Base-by-base conservation (phyloP, 2,888 invertebrate genomes). In the Aspidiotus rigidus region DNA sequence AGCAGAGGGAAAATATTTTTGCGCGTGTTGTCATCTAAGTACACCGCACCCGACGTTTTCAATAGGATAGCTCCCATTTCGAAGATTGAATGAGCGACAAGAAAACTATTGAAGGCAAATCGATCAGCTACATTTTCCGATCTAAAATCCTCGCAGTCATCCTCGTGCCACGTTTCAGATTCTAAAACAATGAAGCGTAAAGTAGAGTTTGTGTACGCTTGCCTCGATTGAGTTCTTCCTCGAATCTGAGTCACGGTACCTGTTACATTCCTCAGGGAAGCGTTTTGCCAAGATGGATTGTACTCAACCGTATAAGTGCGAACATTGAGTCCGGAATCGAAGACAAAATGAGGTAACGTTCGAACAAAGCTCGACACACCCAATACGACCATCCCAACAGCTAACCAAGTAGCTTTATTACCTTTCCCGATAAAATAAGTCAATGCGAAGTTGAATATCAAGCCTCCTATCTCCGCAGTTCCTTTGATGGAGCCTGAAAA, bases 391-490 rank as follows among this genome's bases (percentile, higher is more conserved):
- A 85, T 83, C 15, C 86, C 86, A 75, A 82, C 80, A 11, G 85
- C 84, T 70, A 86, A 83, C 85, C 85, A 86, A 67, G 82, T 77
- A 0, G 87, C 86, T 66, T 86, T 81, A 77, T 86, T 84, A 39
- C 85, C 82, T 72, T 83, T 81, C 8, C 85, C 84, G 7, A 85
- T 86, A 73, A 83, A 81, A 73, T 86, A 85, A 28, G 85, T 83
- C 59, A 86, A 75, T 59, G 85, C 78, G 66, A 86, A 75, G 7
- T 85, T 84, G 42, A 83, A 77, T 64, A 85, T 74, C 71, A 86
- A 83, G 76, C 86, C 85, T 60, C 86, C 86, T 74, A 86, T 82
- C 78, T 87, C 86, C 78, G 86, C 86, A 41, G 86, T 85, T 66
- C 85, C 84, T 56, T 85, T 78, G 69, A 86, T 83, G 41, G 86